Evolutionary conservation across 2,113 vertebrate genomes (phyloP).

Genomic region (Proteles cristata): DNA sequence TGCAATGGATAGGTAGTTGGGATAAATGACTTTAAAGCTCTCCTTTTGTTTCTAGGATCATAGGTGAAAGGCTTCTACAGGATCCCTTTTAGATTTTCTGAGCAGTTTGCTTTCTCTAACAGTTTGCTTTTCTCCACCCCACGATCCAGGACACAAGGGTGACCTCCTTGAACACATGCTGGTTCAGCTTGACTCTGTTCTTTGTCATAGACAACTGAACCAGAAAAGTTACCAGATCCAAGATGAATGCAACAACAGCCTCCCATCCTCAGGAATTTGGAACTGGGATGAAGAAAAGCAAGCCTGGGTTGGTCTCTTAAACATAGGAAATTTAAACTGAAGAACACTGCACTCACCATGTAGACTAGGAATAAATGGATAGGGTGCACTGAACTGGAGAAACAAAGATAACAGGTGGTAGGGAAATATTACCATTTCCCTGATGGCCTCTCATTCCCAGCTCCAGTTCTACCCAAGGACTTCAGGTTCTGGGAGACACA

Average conservation of each 20-base stretch:
- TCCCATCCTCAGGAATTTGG: background rate
- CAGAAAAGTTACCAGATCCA: background rate
- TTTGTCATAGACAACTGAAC: background rate
- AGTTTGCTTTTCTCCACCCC: background rate
- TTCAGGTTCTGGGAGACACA: background rate
- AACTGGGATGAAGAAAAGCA: background rate
- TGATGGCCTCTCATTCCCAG: background rate
- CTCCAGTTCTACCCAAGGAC: background rate
- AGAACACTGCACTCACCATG: background rate
- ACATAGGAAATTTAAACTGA: background rate
- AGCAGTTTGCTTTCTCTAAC: background rate
- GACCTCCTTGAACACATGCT: background rate
- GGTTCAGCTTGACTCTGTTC: background rate
- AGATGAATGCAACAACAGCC: no score
- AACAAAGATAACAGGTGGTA: background rate
- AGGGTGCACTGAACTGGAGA: background rate
- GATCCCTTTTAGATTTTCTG: background rate
- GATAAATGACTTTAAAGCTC: background rate
- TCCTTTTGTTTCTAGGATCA: background rate
- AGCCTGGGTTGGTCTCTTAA: background rate
- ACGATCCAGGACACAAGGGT: background rate
- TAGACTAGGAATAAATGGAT: background rate
- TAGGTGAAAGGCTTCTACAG: background rate
- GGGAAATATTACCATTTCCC: background rate
- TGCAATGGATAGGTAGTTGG: background rate